Conservation (phyloP, 2,888 invertebrate species). For the Amblyjoppa fuscipennis region DNA sequence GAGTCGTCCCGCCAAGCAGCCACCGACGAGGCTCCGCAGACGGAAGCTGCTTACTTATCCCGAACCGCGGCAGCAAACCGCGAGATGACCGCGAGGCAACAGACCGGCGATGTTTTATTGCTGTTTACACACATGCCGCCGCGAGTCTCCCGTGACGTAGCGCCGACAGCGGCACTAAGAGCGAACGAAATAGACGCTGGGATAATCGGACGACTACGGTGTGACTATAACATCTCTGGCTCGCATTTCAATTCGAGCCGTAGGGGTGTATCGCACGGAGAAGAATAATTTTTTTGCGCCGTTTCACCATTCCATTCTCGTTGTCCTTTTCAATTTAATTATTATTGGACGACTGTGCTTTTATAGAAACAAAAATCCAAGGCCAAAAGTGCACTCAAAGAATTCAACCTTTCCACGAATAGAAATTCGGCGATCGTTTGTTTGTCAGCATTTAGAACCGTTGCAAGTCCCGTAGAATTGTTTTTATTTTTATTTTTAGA, state of each 20-base stretch:
- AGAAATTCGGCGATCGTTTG: too few species aligned
- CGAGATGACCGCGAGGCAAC: conserved; percentile 68
- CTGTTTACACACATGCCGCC: conserved; percentile 82
- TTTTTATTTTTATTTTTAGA: too few species aligned
- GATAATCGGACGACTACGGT: neutral
- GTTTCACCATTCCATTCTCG: too few species aligned
- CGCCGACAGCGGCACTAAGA: conserved; percentile 19
- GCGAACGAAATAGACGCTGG: neutral
- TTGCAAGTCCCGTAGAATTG: too few species aligned
- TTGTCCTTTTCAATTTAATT: too few species aligned
- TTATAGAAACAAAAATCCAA: too few species aligned
- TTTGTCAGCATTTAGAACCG: too few species aligned
- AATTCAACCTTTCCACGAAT: too few species aligned
- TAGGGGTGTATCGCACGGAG: neutral
- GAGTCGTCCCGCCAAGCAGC: conserved; percentile 2
- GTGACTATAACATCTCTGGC: neutral
- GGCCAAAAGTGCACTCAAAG: too few species aligned
- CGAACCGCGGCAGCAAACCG: conserved; percentile 64
- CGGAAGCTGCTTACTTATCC: conserved; percentile 74
- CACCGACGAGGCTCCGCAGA: conserved; percentile 1
- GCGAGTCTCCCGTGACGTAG: conserved; percentile 60
- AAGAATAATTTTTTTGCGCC: neutral
- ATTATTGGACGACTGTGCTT: too few species aligned
- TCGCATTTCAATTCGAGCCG: neutral
- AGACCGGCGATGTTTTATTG: conserved; percentile 78